Percentiles rank a stretch among this genome's conserved stretches.
phyloP scores from a whole-genome alignment of 2,888 invertebrate genomes.

The Cybosia mesomella region DNA sequence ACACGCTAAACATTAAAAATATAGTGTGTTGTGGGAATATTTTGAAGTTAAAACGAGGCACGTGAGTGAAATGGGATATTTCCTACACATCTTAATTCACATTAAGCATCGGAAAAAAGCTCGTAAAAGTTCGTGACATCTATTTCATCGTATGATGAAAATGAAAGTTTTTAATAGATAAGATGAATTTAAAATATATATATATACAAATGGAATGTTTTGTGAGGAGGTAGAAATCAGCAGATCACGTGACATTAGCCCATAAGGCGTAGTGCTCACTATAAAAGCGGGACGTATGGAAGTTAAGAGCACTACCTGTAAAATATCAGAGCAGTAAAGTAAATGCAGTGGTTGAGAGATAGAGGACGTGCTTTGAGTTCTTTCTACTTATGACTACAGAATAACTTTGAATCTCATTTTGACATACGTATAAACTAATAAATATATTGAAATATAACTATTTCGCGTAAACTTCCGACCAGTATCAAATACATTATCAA shows the following conservation, averaged over 20 bases:
- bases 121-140: constrained; percentile 24
- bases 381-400: constrained; percentile 56
- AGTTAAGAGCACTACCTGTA: constrained; percentile 85
- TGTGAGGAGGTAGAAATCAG: constrained; percentile 59
- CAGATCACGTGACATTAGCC: constrained; percentile 81
- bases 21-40: constrained; percentile 1
- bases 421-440: constrained; percentile 54
- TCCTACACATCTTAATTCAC: constrained; percentile 15
- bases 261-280: constrained; percentile 82
- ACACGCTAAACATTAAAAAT: constrained; percentile 7
- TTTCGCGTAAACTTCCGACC: too few species aligned
- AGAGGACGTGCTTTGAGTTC: constrained; percentile 73
- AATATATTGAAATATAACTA: too few species aligned
- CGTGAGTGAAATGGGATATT: constrained; percentile 8
- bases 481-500: too few species aligned
- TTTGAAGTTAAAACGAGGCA: not conserved
- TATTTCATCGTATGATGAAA: constrained; percentile 22
- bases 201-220: constrained; percentile 33
- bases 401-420: constrained; percentile 51
- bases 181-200: constrained; percentile 7
- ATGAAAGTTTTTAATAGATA: constrained; percentile 13
- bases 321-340: constrained; percentile 86
- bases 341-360: constrained; percentile 79
- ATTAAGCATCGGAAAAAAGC: constrained; percentile 28
- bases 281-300: constrained; percentile 84